These are phyloP conservation scores for Gnathonemus longibarbis DNA, from an alignment of 2,113 vertebrate genomes.

Conservation along the genomic window DNA sequence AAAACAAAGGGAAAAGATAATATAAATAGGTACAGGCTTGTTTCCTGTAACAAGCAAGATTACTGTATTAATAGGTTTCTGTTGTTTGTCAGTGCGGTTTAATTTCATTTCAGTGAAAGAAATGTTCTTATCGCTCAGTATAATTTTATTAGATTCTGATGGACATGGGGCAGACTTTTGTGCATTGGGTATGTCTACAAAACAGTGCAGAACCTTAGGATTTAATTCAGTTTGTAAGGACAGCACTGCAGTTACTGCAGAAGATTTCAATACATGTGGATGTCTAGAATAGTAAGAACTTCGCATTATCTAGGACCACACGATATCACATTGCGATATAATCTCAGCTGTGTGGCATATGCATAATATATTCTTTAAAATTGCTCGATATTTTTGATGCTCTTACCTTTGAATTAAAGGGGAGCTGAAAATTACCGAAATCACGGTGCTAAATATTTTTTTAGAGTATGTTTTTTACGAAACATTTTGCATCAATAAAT, in stretches of 20 bases:
- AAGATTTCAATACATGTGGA: slow-evolving; percentile 8
- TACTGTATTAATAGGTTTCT: slow-evolving; percentile 83
- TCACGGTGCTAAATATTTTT: neutral
- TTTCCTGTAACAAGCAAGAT: slow-evolving; percentile 69
- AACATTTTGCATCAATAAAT: neutral
- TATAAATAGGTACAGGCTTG: slow-evolving; percentile 70
- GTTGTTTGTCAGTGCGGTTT: slow-evolving; percentile 85
- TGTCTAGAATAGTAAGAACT: slow-evolving; percentile 9
- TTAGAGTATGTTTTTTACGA: neutral
- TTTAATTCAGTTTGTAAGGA: slow-evolving; percentile 12
- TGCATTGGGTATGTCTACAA: neutral
- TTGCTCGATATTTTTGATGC: slow-evolving; percentile 7
- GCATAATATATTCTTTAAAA: neutral
- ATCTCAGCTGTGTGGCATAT: neutral
- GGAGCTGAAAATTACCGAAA: neutral
- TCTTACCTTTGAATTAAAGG: neutral
- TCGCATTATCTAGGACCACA: neutral
- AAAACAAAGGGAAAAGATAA: slow-evolving; percentile 45
- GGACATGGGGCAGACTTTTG: slow-evolving; percentile 71
- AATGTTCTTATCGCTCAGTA: slow-evolving; percentile 91
- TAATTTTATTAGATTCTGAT: slow-evolving; percentile 88
- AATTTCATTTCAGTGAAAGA: slow-evolving; percentile 88
- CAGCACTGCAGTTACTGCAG: neutral
- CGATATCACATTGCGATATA: neutral
- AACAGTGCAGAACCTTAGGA: slow-evolving; percentile 14